A percentile compares a stretch with the other conserved stretches of the same genome.
These are phyloP conservation scores for Pogonocherus hispidulus DNA, from an alignment of 2,888 invertebrate genomes.

Conservation along the genomic window DNA sequence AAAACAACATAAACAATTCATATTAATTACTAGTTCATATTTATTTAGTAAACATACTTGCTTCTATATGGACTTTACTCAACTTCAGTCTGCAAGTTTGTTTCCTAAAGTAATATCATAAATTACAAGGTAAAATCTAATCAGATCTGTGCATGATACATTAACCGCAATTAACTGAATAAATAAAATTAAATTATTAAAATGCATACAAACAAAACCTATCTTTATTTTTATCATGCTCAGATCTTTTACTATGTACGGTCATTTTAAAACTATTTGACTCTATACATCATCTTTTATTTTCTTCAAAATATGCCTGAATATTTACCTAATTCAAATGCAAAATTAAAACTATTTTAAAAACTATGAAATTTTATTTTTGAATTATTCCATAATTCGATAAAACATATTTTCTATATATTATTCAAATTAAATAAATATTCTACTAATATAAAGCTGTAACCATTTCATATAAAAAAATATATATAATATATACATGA, in stretches of 20 bases:
- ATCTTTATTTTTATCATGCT: constrained; percentile 54
- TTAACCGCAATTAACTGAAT: constrained; percentile 44
- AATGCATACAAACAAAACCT: constrained; percentile 39
- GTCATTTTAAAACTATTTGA: constrained; percentile 61
- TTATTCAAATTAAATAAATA: constrained; percentile 58
- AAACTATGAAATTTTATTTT: constrained; percentile 21
- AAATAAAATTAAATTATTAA: constrained; percentile 41
- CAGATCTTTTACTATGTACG: constrained; percentile 64
- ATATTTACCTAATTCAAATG: constrained; percentile 55
- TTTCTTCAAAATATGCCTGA: constrained; percentile 41
- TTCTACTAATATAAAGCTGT: constrained; percentile 43
- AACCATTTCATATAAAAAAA: constrained; percentile 50
- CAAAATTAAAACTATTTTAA: constrained; percentile 36
- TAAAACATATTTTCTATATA: constrained; percentile 29
- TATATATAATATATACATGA: constrained; percentile 57
- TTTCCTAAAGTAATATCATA: constrained; percentile 47
- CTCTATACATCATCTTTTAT: constrained; percentile 51
- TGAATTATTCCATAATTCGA: constrained; percentile 7
- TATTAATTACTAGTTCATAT: constrained; percentile 32
- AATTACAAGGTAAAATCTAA: constrained; percentile 50
- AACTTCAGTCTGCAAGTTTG: constrained; percentile 16
- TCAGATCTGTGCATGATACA: constrained; percentile 57
- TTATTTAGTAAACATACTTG: constrained; percentile 25
- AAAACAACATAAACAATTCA: constrained; percentile 34
- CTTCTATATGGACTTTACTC: neutral